Percentiles rank a stretch among this genome's conserved stretches.
These are phyloP conservation scores for Phataginus tetradactyla DNA, from an alignment of 2,797 vertebrate genomes.

Conservation along the genomic window DNA sequence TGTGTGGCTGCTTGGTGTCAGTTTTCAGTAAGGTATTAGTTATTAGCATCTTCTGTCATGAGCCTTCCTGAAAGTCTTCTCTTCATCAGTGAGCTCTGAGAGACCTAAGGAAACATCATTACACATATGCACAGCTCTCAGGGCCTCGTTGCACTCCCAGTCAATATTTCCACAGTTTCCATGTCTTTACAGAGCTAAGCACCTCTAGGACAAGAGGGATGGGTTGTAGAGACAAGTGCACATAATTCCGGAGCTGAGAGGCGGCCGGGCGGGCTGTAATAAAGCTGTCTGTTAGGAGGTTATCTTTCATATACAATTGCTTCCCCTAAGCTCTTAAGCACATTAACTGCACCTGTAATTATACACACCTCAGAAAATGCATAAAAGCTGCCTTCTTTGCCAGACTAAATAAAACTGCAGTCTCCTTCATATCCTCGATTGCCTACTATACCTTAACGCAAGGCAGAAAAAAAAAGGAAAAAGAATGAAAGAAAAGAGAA, in stretches of 20 bases:
- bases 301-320: slow-evolving; percentile 84
- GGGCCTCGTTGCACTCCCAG: neutral
- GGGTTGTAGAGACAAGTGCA: slow-evolving; percentile 29
- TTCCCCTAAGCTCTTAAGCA: slow-evolving; percentile 85
- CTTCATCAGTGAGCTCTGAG: neutral
- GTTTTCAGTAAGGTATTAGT: neutral
- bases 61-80: neutral
- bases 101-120: neutral
- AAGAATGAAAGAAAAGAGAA: slow-evolving; percentile 73
- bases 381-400: slow-evolving; percentile 80
- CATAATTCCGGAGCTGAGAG: neutral
- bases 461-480: slow-evolving; percentile 37
- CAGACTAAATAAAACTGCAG: slow-evolving; percentile 77
- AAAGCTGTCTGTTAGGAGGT: slow-evolving; percentile 83
- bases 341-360: slow-evolving; percentile 85
- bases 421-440: slow-evolving; percentile 76
- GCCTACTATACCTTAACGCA: slow-evolving; percentile 68
- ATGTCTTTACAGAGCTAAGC: slow-evolving; percentile 50
- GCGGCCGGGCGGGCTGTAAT: slow-evolving; percentile 67
- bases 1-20: slow-evolving; percentile 20
- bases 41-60: neutral
- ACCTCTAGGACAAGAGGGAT: slow-evolving; percentile 47
- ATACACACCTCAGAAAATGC: slow-evolving; percentile 82
- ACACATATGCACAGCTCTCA: fast-evolving
- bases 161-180: neutral